These are phyloP conservation scores for Oceanodroma tethys DNA, from an alignment of 2,113 vertebrate species.

Conservation along the genomic window DNA sequence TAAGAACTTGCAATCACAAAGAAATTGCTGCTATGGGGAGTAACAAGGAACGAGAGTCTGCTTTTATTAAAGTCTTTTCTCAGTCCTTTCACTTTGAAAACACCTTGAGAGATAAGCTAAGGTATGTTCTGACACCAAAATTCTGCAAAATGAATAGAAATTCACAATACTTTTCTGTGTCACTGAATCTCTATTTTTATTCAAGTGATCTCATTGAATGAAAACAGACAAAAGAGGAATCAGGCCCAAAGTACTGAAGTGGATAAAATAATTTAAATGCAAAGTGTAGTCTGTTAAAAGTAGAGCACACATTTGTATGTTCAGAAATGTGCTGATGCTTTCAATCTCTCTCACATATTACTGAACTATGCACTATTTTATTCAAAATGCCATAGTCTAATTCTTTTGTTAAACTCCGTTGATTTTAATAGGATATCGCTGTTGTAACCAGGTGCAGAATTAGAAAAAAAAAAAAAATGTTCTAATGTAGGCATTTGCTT, in stretches of 20 bases:
- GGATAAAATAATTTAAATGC: slow-evolving; percentile 3
- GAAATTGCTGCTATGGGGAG: background rate
- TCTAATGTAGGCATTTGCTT: background rate
- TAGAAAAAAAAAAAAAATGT: background rate
- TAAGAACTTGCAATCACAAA: background rate
- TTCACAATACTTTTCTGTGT: background rate
- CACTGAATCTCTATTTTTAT: background rate
- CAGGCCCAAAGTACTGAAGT: background rate
- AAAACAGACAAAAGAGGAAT: background rate
- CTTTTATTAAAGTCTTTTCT: background rate
- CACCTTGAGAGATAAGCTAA: background rate
- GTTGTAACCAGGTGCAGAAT: background rate
- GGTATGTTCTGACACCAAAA: background rate
- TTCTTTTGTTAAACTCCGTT: background rate
- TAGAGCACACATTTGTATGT: background rate
- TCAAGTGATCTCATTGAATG: background rate
- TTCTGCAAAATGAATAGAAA: slow-evolving; percentile 3
- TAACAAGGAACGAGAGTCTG: background rate
- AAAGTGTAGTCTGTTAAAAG: background rate
- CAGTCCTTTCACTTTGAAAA: background rate
- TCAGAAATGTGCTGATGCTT: background rate
- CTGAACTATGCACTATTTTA: background rate
- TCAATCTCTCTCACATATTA: background rate
- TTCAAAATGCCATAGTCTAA: background rate
- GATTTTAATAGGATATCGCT: background rate